Base-by-base conservation (phyloP, 1,140 invertebrate species). In the Pissodes strobi region DNA sequence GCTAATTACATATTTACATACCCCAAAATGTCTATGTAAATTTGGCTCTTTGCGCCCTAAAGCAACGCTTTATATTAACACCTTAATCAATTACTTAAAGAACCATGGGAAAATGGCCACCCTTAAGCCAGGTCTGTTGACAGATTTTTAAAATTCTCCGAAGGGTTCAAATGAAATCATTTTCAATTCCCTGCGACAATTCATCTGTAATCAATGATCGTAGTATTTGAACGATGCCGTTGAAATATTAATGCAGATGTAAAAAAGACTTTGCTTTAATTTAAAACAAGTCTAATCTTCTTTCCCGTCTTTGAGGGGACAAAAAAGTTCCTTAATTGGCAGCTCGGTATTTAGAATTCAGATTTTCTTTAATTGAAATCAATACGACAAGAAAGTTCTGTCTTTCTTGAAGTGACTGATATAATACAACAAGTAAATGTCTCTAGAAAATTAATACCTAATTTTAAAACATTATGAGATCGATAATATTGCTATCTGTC, bases 131-230 rank as follows among this genome's bases (percentile, higher is more conserved):
- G n/a, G n/a, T n/a, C n/a, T n/a, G n/a, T n/a, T n/a, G n/a, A n/a
- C n/a, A n/a, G 41, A 45, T 10, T 45, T 37, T 37, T 38, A 53
- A 38, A 34, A 53, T 53, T 53, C 27, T 13, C 12, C 22, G 46
- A 55, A 66, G 63, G 48, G 58, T 68, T 58, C 58, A 56, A 63
- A 68, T 63, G 63, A 72, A 69, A 69, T 72, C 51, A 72, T 69
- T 69, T 69, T 57, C 65, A 68, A 69, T 66, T 68, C 60, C 66
- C 63, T 19, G 46, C 66, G 69, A 69, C 65, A 67, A 64, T 71
- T 69, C 68, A 69, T 70, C 71, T 70, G 69, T 72, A 72, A 70
- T 72, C 71, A 72, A 72, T 72, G 71, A 72, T 59, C 52, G 64
- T 68, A 58, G 58, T 68, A 58, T 68, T 64, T 68, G 66, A 51